Conservation (phyloP, 37 sponge, comb jelly and placozoan species). For the Beroe forskalii region DNA sequence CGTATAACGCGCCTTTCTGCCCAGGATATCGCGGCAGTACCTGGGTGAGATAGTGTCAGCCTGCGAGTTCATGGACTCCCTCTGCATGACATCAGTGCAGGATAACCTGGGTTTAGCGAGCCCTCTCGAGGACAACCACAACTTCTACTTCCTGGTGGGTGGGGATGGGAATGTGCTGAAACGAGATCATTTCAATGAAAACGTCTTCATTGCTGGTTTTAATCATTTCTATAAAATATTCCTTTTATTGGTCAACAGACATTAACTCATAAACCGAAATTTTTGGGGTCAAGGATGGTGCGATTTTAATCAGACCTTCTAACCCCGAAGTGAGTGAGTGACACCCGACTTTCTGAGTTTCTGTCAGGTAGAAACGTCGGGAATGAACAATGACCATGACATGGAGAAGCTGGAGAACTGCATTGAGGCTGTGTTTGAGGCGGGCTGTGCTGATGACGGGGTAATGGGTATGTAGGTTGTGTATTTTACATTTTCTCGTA, state of each 20-base stretch:
- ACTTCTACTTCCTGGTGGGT: slow-evolving; percentile 77
- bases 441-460: slow-evolving; percentile 74
- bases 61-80: slow-evolving; percentile 87
- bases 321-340: no score
- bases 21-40: slow-evolving; percentile 66
- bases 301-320: no score
- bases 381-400: slow-evolving; percentile 75
- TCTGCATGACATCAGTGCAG: slow-evolving; percentile 73
- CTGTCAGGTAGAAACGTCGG: slow-evolving; percentile 88
- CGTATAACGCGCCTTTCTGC: no score
- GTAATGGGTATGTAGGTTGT: slow-evolving; percentile 83
- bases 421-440: slow-evolving; percentile 72
- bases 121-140: slow-evolving; percentile 71
- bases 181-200: no score
- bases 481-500: no score
- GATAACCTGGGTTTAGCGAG: slow-evolving; percentile 68
- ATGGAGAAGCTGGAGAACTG: slow-evolving; percentile 78
- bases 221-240: no score
- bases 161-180: not conserved
- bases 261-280: no score
- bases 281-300: no score
- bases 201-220: no score
- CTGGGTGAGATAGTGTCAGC: slow-evolving; percentile 93
- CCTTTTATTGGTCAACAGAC: no score
- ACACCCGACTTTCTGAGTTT: no score